Base-by-base conservation (phyloP, 2,113 vertebrate genomes). In the Neodon shergylaensis region DNA sequence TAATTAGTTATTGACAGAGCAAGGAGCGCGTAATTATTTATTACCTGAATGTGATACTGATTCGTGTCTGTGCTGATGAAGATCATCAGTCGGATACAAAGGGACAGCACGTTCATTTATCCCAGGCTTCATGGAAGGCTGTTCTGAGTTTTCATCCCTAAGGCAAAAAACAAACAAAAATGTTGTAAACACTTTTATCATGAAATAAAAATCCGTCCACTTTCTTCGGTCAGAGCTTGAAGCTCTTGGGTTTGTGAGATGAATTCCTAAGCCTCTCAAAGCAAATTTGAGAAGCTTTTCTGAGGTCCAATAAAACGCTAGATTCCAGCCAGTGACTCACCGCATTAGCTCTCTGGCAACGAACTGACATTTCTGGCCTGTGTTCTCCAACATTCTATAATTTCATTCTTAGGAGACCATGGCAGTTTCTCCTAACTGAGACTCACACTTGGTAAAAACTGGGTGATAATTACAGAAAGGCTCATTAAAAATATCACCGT, bases 371-470 rank as follows among this genome's bases (percentile, higher is more conserved):
- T 81, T 92, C 84, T 93, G 93, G 47, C 22, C 39, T 24, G 66
- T 77, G 70, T 77, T 96, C 44, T 39, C 72, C 28, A 49, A 21
- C 76, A 2, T 88, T 92, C 61, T 93, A 6, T 70, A 90, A 92
- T 33, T 94, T 47, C 79, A 96, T 81, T 21, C 83, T 61, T 76
- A 66, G 73, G 49, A 90, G 66, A 85, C 31, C 81, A 78, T 58
- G 49, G 74, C 26, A 73, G 82, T 77, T 88, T 94, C 76, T 94
- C 81, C 84, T 76, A 94, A 88, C 39, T 93, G 33, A 49, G 94
- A 92, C 83, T 96, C 88, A 95, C 76, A 89, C 78, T 95, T 52
- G 54, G 58, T 70, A 26, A 94, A 95, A 95, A 91, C 11, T 16
- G 39, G 36, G 16, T 70, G 89, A 94, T 81, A 92, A 94, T 94